Percentiles rank a stretch among this genome's conserved stretches.
Evolutionary conservation across 2,113 vertebrate genomes (phyloP).

Genomic region (Cyprinodon brontotheroides): DNA sequence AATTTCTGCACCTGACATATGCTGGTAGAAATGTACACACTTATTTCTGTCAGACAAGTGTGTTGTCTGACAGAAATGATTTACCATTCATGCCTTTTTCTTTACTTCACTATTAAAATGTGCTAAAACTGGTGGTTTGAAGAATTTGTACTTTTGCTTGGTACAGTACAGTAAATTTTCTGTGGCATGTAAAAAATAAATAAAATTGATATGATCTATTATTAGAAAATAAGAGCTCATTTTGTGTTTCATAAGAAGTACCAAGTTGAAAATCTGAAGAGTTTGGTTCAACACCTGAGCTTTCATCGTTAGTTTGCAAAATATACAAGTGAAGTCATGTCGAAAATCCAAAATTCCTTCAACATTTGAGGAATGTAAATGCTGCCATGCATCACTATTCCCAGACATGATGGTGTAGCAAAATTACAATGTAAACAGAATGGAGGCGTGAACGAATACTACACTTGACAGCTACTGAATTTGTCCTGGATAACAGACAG

Average conservation of each 20-base stretch:
- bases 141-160: background rate
- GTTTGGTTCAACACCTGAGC: background rate
- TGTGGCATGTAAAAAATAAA: background rate
- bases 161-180: background rate
- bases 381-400: background rate
- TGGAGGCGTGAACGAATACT: slow-evolving; percentile 10
- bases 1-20: no score
- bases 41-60: no score
- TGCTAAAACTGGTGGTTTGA: no score
- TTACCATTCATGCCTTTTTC: no score
- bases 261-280: background rate
- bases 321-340: background rate
- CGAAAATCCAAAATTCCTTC: slow-evolving; percentile 13
- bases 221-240: background rate
- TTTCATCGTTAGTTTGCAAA: slow-evolving; percentile 3
- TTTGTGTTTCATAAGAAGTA: slow-evolving; percentile 4
- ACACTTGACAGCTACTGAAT: slow-evolving; percentile 42
- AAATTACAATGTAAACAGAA: slow-evolving; percentile 24
- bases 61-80: no score
- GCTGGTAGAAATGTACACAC: no score
- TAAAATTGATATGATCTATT: slow-evolving; percentile 12
- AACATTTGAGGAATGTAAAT: slow-evolving; percentile 7
- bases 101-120: no score
- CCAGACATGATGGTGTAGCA: background rate
- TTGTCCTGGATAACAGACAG: slow-evolving; percentile 55